These are phyloP conservation scores for Anoura caudifer DNA, from an alignment of 2,113 vertebrate genomes.

Conservation along the genomic window DNA sequence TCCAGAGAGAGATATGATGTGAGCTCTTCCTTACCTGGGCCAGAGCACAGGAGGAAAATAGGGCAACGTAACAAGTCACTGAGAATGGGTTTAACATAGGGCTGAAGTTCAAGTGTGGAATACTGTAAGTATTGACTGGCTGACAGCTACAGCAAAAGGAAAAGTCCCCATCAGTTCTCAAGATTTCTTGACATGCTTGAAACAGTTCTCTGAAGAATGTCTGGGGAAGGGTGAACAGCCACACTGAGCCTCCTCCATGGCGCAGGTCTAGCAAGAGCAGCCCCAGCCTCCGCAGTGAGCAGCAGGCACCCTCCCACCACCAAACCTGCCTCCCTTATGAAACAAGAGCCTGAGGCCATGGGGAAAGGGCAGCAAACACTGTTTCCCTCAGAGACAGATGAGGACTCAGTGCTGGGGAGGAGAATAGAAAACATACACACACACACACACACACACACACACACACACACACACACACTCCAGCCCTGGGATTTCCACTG, in stretches of 20 bases:
- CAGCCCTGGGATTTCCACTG: neutral
- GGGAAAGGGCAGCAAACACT: neutral
- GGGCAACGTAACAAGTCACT: neutral
- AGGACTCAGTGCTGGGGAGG: neutral
- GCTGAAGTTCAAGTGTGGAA: neutral
- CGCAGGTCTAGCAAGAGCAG: neutral
- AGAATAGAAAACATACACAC: neutral
- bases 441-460: too few relatives aligned
- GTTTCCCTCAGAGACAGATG: neutral
- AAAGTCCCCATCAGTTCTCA: neutral
- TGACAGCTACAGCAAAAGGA: neutral
- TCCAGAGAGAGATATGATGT: neutral
- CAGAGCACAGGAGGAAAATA: neutral
- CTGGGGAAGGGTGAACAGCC: neutral
- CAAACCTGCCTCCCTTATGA: too few relatives aligned
- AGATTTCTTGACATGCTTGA: neutral
- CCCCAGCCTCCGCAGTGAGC: neutral
- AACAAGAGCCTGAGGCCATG: neutral
- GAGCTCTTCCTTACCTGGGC: neutral
- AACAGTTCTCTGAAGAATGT: neutral
- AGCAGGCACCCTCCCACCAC: neutral
- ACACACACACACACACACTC: neutral
- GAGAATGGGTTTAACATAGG: neutral
- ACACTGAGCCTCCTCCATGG: neutral
- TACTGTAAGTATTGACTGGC: neutral